These are phyloP conservation scores for Sebastolobus alascanus DNA, from an alignment of 2,797 vertebrate species.

Conservation along the genomic window DNA sequence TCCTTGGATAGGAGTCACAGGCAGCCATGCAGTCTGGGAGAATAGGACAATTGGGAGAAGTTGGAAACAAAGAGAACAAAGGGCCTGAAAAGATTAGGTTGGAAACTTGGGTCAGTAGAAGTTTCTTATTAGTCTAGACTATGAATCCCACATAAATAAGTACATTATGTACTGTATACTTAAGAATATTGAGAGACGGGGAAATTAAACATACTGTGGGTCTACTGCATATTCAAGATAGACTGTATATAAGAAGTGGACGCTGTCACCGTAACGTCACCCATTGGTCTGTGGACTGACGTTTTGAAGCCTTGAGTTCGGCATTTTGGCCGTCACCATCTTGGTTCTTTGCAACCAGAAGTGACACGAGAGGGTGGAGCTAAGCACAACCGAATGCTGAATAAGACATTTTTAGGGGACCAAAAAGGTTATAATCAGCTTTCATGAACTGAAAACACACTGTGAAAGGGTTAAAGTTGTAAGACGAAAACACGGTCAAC, in stretches of 20 bases:
- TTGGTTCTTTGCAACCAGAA: not conserved
- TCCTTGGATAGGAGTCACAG: not conserved
- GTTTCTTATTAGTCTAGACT: constrained; percentile 34
- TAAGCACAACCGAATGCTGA: too few species aligned
- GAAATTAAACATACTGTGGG: not conserved
- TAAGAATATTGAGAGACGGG: not conserved
- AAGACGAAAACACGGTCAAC: too few species aligned
- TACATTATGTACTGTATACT: not conserved
- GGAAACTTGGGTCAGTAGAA: not conserved
- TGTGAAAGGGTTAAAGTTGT: too few species aligned
- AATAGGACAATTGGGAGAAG: not conserved
- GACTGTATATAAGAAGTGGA: not conserved
- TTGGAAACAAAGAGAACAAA: constrained; percentile 3
- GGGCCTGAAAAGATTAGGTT: constrained; percentile 8
- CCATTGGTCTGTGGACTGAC: not conserved
- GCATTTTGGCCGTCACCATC: not conserved
- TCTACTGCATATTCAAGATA: not conserved
- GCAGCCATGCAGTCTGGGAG: not conserved
- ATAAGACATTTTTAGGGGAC: too few species aligned
- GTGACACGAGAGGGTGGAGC: not conserved
- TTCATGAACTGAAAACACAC: not conserved
- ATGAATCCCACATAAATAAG: constrained; percentile 18
- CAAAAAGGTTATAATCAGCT: too few species aligned
- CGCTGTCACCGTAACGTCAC: not conserved
- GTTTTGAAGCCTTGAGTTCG: not conserved